A percentile compares a stretch with the other conserved stretches of the same genome.
Evolutionary conservation across 2,113 vertebrate genomes (phyloP).

Genomic region (Octodon degus): DNA sequence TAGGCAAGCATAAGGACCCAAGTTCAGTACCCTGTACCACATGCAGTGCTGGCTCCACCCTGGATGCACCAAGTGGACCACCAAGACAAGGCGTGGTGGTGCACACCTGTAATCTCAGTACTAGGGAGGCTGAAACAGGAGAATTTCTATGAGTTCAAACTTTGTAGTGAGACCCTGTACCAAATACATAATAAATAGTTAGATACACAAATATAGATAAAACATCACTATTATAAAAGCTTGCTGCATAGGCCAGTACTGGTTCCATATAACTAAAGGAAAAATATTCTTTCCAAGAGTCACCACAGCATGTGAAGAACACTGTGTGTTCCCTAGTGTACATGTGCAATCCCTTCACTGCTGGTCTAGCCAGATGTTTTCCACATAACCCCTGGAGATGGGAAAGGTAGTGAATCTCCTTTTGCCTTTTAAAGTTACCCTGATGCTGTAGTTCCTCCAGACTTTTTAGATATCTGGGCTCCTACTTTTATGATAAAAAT

Average conservation of each 20-base stretch:
- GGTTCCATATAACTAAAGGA: not conserved
- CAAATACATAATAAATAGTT: no score
- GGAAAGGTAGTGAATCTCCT: not conserved
- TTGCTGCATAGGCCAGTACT: not conserved
- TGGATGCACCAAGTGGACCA: no score
- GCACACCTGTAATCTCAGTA: no score
- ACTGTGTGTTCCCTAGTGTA: not conserved
- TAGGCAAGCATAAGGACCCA: no score
- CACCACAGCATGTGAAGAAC: rapidly evolving
- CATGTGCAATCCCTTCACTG: not conserved
- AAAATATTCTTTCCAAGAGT: not conserved
- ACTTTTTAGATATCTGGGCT: not conserved
- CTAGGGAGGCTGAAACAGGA: no score
- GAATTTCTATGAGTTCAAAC: no score
- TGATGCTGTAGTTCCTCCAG: not conserved
- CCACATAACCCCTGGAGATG: not conserved
- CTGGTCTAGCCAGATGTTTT: not conserved
- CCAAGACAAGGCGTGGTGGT: no score
- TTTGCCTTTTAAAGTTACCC: not conserved
- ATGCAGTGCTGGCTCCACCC: no score
- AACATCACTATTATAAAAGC: not conserved
- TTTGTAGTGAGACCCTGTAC: no score
- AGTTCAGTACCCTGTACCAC: no score
- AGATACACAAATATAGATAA: not conserved
- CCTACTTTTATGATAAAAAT: not conserved